phyloP scores from a whole-genome alignment of 2,113 vertebrate species.

The Oreotrochilus melanogaster region DNA sequence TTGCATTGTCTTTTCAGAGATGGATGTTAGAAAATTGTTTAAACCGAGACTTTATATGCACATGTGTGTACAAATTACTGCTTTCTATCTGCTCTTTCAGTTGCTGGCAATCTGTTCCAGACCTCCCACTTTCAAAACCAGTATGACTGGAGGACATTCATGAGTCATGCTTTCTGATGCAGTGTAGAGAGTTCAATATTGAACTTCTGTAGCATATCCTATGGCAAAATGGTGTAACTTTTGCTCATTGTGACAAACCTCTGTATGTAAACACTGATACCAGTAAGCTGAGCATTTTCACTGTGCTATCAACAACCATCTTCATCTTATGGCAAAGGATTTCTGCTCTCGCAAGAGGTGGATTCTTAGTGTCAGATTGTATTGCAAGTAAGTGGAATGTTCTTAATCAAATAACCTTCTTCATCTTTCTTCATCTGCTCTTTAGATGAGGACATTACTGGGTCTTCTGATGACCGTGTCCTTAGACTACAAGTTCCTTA shows the following conservation, averaged over 20 bases:
- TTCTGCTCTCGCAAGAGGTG: neutral
- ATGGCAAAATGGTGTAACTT: neutral
- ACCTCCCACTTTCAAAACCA: conserved; percentile 20
- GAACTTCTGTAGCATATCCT: neutral
- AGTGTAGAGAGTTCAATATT: conserved; percentile 27
- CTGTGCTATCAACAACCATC: neutral
- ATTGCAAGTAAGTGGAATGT: neutral
- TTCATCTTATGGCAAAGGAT: neutral
- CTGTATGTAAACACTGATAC: neutral
- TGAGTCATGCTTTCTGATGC: conserved; percentile 27
- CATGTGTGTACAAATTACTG: neutral
- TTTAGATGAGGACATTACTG: neutral
- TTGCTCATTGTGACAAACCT: neutral
- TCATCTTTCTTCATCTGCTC: neutral
- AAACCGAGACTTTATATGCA: neutral
- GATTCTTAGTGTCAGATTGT: neutral
- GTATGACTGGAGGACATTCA: conserved; percentile 29
- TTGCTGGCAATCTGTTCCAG: conserved; percentile 16
- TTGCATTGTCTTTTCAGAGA: neutral
- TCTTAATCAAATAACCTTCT: neutral
- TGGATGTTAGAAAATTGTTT: neutral
- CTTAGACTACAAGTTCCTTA: neutral
- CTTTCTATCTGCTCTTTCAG: neutral
- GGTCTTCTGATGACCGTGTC: neutral
- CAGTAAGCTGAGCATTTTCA: neutral